A percentile compares a stretch with the other conserved stretches of the same genome.
Conservation (phyloP, 2,888 invertebrate genomes). For the Pinctada fucata region DNA sequence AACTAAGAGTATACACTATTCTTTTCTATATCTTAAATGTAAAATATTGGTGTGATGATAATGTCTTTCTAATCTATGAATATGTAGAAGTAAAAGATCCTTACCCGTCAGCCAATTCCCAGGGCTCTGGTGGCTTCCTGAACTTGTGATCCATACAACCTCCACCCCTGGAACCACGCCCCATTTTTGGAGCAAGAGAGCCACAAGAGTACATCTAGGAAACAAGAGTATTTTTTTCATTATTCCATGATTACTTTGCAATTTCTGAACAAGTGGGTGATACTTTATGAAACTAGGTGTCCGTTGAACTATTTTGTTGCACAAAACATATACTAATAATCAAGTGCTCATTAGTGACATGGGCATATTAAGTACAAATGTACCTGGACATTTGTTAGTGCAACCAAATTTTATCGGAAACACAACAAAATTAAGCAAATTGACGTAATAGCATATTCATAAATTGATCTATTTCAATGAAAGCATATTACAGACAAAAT, state of each 20-base stretch:
- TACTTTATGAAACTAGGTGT: not conserved
- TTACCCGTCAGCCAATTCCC: slow-evolving; percentile 80
- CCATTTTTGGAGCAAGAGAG: slow-evolving; percentile 80
- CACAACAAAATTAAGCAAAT: too few species aligned
- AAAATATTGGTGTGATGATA: too few species aligned
- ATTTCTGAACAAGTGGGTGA: not conserved
- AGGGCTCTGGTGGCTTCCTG: slow-evolving; percentile 78
- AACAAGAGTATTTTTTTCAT: not conserved
- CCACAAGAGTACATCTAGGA: slow-evolving; percentile 80
- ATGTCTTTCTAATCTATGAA: too few species aligned
- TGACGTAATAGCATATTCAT: too few species aligned
- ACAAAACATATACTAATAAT: too few species aligned
- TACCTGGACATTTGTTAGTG: too few species aligned
- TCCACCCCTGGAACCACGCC: slow-evolving; percentile 74
- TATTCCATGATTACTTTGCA: not conserved
- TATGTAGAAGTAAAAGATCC: not conserved
- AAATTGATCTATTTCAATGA: too few species aligned
- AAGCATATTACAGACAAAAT: too few species aligned
- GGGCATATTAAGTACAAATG: too few species aligned
- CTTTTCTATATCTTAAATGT: not conserved
- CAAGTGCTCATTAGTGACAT: too few species aligned
- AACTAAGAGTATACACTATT: not conserved
- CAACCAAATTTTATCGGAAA: too few species aligned
- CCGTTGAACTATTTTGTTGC: too few species aligned
- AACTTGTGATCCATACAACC: slow-evolving; percentile 78